Conservation (phyloP, 2,888 invertebrate species). For the Adineta ricciae region DNA sequence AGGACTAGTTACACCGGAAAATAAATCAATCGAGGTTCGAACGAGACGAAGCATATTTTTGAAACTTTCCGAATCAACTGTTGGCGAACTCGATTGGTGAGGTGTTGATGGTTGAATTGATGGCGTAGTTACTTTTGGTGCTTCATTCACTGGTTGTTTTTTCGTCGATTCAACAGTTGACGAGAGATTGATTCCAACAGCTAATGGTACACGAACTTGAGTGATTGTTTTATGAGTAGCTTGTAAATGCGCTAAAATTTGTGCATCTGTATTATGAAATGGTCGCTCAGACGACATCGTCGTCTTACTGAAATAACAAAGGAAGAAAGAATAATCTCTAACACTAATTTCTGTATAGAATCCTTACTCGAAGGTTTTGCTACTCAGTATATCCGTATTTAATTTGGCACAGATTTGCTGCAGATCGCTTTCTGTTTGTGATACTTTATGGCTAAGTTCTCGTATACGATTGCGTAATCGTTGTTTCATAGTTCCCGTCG, state of each 20-base stretch:
- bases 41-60: constrained; percentile 8
- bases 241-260: neutral
- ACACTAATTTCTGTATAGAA: neutral
- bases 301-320: neutral
- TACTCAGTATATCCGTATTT: neutral
- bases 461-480: neutral
- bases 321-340: neutral
- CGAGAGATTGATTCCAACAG: neutral
- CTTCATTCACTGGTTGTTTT: neutral
- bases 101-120: neutral
- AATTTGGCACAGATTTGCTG: neutral
- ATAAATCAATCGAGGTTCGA: neutral
- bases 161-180: neutral
- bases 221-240: neutral
- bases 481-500: neutral
- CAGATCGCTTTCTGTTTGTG: neutral
- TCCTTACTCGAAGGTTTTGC: neutral
- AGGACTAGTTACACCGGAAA: neutral
- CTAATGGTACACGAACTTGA: neutral
- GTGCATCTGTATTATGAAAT: neutral
- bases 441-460: neutral
- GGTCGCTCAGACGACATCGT: neutral
- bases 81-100: neutral
- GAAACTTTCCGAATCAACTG: neutral
- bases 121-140: neutral